Base-by-base conservation (phyloP, 2,113 vertebrate species). In the Stigmatopora nigra region DNA sequence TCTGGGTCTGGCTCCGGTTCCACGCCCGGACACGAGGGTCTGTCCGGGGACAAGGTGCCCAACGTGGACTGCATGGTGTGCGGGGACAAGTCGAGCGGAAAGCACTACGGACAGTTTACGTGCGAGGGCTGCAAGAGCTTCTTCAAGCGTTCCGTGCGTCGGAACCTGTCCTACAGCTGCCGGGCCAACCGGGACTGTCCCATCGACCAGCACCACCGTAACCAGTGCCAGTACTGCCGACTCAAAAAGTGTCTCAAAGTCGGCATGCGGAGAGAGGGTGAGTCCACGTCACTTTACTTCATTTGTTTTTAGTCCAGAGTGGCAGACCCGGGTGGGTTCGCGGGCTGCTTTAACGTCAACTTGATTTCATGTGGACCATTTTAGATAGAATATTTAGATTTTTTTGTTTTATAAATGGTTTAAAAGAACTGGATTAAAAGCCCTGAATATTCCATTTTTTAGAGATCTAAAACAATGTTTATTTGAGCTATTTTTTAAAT, bases 51-150 rank as follows among this genome's bases (percentile, higher is more conserved):
- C 79, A 91, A 91, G 80, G 86, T 92, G 19, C 87, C 89, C 66
- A 91, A 92, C 68, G 89, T 92, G 87, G 91, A 93, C 85, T 93
- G 93, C 86, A 90, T 92, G 92, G 92, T 94, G 80, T 93, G 92
- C 77, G 92, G 92, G 64, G 92, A 93, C 89, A 93, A 92, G 78
- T 92, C 93, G 62, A 94, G 93, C 56, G 92, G 93, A 65, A 93
- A 93, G 73, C 93, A 93, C 72, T 93, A 93, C 78, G 92, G 92
- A 1, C 93, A 94, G 84, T 90, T 92, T 83, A 94, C 91, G 70
- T 93, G 93, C 78, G 93, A 93, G 82, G 93, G 92, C 67, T 93
- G 93, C 90, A 93, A 94, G 73, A 94, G 92, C 88, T 93, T 94
- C 86, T 94, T 93, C 77, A 93, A 94, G 78, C 92, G 93, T 63